These are phyloP conservation scores for Botia almorhae DNA, from an alignment of 2,797 vertebrate species.

Conservation along the genomic window DNA sequence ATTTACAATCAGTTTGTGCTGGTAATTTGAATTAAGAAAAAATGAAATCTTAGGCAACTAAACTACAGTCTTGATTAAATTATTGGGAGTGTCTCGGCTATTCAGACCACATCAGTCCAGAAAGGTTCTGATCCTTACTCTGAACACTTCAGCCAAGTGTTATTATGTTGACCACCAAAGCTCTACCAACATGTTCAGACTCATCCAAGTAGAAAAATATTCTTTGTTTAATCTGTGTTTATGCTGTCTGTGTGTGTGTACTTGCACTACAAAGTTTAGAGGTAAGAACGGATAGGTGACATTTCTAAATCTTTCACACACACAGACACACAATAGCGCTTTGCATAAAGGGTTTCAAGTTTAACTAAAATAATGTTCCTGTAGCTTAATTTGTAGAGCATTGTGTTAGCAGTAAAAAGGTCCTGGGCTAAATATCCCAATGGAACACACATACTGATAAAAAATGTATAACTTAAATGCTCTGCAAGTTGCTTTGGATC, in stretches of 20 bases:
- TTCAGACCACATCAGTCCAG: neutral
- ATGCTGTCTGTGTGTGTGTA: constrained; percentile 39
- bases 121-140: neutral
- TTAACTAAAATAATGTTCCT: no score
- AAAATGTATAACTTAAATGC: no score
- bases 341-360: no score
- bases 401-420: no score
- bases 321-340: no score
- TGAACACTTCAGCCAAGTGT: neutral
- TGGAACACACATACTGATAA: no score
- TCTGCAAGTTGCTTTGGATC: no score
- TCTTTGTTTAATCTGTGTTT: constrained; percentile 54
- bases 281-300: neutral
- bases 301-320: neutral
- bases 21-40: no score
- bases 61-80: neutral
- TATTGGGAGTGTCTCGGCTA: neutral
- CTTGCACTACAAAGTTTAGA: neutral
- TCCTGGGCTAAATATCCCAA: no score
- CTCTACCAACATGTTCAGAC: constrained; percentile 63
- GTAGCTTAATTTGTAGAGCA: no score
- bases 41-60: neutral
- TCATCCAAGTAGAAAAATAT: constrained; percentile 58
- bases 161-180: constrained; percentile 64
- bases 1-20: no score